phyloP scores from a whole-genome alignment of 1,140 invertebrate genomes.

The Galendromus occidentalis region DNA sequence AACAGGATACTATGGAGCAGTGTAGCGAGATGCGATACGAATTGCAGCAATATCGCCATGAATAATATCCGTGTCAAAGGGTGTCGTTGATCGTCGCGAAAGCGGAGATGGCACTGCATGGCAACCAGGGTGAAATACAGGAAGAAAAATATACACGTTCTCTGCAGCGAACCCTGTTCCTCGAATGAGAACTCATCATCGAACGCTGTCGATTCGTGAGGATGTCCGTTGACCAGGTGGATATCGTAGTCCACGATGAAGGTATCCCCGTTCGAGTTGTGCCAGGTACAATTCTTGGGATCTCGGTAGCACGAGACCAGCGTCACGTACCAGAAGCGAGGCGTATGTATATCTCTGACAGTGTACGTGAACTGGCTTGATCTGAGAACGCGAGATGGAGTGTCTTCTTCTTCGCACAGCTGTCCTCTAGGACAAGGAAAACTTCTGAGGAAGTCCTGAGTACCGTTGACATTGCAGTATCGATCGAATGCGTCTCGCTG shows the following conservation, averaged over 20 bases:
- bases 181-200: slow-evolving; percentile 93
- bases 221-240: slow-evolving; percentile 87
- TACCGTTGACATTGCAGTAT: slow-evolving; percentile 52
- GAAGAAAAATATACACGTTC: slow-evolving; percentile 42
- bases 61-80: slow-evolving; percentile 78
- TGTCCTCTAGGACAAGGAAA: slow-evolving; percentile 58
- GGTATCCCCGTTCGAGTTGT: slow-evolving; percentile 31
- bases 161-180: slow-evolving; percentile 38
- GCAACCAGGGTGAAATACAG: slow-evolving; percentile 67
- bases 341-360: slow-evolving; percentile 58
- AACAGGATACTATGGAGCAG: slow-evolving; percentile 72
- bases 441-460: slow-evolving; percentile 58
- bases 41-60: slow-evolving; percentile 59
- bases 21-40: slow-evolving; percentile 60
- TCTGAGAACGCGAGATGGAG: slow-evolving; percentile 56
- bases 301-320: slow-evolving; percentile 70
- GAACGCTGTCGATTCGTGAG: slow-evolving; percentile 59
- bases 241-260: slow-evolving; percentile 60
- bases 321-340: slow-evolving; percentile 79
- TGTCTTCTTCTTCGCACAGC: slow-evolving; percentile 69
- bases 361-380: slow-evolving; percentile 81
- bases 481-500: slow-evolving; percentile 61
- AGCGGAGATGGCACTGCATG: slow-evolving; percentile 68
- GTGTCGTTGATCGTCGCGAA: slow-evolving; percentile 65
- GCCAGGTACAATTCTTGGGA: slow-evolving; percentile 52